These are phyloP conservation scores for Rousettus leschenaultii DNA, from an alignment of 2,113 vertebrate species.

Conservation along the genomic window DNA sequence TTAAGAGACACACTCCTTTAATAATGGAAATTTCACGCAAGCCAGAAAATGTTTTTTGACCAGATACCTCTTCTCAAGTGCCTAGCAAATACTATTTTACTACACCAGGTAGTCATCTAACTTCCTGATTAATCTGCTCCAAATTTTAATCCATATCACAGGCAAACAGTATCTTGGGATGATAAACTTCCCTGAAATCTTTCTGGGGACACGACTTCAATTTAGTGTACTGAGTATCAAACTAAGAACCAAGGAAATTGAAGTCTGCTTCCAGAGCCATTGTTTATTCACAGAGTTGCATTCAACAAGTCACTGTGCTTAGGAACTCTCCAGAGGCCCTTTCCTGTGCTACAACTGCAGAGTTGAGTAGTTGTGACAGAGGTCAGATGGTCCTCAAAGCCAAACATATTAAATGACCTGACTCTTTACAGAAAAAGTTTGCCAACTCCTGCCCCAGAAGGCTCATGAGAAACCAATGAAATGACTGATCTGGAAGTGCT, in stretches of 20 bases:
- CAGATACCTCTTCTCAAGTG: neutral
- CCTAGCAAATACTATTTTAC: neutral
- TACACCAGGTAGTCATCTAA: neutral
- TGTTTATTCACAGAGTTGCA: neutral
- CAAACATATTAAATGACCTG: neutral
- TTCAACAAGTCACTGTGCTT: neutral
- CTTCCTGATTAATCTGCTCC: neutral
- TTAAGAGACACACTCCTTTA: neutral
- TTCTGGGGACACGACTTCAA: neutral
- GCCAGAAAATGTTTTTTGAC: neutral
- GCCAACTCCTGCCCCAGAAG: neutral
- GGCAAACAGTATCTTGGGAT: neutral
- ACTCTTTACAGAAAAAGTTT: neutral
- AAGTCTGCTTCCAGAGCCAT: neutral
- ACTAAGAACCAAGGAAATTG: neutral
- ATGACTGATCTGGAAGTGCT: neutral
- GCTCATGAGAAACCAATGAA: neutral
- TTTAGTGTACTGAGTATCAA: accelerated
- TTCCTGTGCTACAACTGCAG: neutral
- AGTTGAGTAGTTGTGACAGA: neutral
- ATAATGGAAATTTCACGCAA: constrained; percentile 13
- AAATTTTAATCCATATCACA: neutral
- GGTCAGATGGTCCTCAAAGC: neutral
- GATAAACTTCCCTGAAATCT: neutral
- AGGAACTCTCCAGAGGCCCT: neutral